Evolutionary conservation across 2,888 invertebrate genomes (phyloP).

Genomic region (Cosmia pyralina): DNA sequence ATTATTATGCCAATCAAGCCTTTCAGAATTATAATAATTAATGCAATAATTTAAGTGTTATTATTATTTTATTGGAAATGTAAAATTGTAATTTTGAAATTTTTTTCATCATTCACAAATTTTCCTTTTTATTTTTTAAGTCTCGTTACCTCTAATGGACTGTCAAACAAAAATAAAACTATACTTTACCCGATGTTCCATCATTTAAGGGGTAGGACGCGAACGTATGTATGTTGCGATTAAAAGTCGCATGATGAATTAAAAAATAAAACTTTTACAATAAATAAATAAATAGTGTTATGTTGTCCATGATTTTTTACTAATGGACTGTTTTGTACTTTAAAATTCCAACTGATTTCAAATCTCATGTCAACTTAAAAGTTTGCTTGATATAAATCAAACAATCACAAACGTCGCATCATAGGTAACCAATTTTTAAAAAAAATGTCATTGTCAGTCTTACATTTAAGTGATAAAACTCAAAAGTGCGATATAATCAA

Average conservation of each 20-base stretch:
- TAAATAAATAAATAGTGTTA: slow-evolving; percentile 53
- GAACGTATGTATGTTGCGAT: slow-evolving; percentile 20
- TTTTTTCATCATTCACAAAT: slow-evolving; percentile 46
- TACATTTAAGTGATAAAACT: not conserved
- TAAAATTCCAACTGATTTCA: not conserved
- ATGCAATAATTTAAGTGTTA: slow-evolving; percentile 55
- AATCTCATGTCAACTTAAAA: not conserved
- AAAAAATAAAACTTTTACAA: slow-evolving; percentile 43
- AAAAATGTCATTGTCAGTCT: slow-evolving; percentile 18
- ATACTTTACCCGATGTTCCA: slow-evolving; percentile 36
- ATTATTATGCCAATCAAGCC: slow-evolving; percentile 65
- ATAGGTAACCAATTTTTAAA: not conserved
- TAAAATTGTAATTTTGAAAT: slow-evolving; percentile 43
- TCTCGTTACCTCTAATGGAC: slow-evolving; percentile 46
- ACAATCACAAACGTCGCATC: not conserved
- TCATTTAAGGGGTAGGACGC: slow-evolving; percentile 8
- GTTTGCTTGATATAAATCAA: not conserved
- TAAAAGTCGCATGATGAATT: slow-evolving; percentile 30
- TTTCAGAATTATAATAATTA: slow-evolving; percentile 45
- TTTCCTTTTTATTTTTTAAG: slow-evolving; percentile 26
- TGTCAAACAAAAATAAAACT: slow-evolving; percentile 39
- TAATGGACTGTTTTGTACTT: slow-evolving; percentile 34
- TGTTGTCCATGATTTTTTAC: slow-evolving; percentile 23
- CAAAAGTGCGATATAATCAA: not conserved
- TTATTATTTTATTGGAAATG: slow-evolving; percentile 53